These are phyloP conservation scores for Scolopax mira DNA, from an alignment of 2,113 vertebrate genomes.

Conservation along the genomic window DNA sequence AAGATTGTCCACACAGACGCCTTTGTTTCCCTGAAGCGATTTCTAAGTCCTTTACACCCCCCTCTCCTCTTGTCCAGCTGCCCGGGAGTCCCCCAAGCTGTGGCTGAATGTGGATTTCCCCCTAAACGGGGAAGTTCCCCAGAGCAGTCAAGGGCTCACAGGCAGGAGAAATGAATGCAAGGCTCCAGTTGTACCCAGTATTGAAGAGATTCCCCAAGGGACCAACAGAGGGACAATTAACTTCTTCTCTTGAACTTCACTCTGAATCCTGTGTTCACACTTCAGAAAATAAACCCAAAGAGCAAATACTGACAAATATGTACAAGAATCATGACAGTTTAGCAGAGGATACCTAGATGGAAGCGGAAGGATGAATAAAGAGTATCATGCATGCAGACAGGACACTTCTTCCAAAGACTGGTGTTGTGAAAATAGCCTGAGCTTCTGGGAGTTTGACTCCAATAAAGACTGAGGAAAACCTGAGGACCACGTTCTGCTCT, in stretches of 20 bases:
- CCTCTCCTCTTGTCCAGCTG: constrained; percentile 13
- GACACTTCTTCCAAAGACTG: background rate
- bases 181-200: background rate
- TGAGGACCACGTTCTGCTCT: background rate
- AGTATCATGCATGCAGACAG: background rate
- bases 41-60: background rate
- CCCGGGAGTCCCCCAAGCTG: constrained; percentile 34
- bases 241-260: background rate
- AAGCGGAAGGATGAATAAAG: background rate
- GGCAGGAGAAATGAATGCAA: background rate
- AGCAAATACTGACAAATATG: background rate
- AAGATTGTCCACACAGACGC: background rate
- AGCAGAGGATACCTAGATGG: background rate
- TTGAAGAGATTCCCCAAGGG: constrained; percentile 1
- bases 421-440: background rate
- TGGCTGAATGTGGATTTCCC: constrained; percentile 53
- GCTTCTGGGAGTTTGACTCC: background rate
- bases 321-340: background rate
- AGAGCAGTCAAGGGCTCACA: background rate
- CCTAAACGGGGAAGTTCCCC: constrained; percentile 49
- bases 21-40: background rate
- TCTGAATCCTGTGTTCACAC: background rate
- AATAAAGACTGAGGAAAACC: background rate
- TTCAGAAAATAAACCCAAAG: background rate
- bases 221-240: background rate